Conservation (phyloP, 1,140 invertebrate species). For the Panagrolaimus sp. region DNA sequence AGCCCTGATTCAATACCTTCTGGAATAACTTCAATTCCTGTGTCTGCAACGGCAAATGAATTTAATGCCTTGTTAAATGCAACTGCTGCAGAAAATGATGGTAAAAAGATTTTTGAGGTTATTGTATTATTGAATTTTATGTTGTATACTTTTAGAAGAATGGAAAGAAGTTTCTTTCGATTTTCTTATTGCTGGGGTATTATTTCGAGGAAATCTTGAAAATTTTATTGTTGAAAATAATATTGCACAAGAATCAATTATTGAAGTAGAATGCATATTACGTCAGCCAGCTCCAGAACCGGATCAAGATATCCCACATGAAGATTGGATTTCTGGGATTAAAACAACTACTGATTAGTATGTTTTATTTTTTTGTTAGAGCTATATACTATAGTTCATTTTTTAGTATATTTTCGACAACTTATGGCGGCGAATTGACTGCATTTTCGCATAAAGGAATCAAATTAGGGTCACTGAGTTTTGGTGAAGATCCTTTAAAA, state of each 20-base stretch:
- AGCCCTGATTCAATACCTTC: not conserved
- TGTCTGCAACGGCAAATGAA: not conserved
- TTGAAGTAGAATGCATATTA: conserved; percentile 48
- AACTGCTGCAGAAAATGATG: conserved; percentile 17
- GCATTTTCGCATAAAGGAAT: conserved; percentile 34
- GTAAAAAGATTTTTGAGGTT: conserved; percentile 15
- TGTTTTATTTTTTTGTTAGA: conserved; percentile 17
- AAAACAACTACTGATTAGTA: conserved; percentile 28
- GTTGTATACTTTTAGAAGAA: conserved; percentile 27
- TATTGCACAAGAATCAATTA: conserved; percentile 40
- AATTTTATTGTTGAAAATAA: conserved; percentile 44
- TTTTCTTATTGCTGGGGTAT: conserved; percentile 44
- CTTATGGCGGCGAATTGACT: conserved; percentile 43
- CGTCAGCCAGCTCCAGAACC: conserved; percentile 41
- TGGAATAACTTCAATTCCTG: not conserved
- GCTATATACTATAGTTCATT: not conserved
- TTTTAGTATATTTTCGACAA: conserved; percentile 49
- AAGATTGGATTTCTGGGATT: conserved; percentile 47
- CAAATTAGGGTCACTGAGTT: conserved; percentile 11
- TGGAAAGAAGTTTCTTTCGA: conserved; percentile 48
- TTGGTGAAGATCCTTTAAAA: conserved; percentile 26
- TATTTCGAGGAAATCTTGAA: conserved; percentile 35
- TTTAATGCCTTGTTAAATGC: conserved; percentile 29
- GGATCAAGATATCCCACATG: conserved; percentile 35
- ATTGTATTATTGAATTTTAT: not conserved